A percentile compares a stretch with the other conserved stretches of the same genome.
Evolutionary conservation across 2,113 vertebrate species (phyloP).

Genomic region (Potamarius usumacintae): DNA sequence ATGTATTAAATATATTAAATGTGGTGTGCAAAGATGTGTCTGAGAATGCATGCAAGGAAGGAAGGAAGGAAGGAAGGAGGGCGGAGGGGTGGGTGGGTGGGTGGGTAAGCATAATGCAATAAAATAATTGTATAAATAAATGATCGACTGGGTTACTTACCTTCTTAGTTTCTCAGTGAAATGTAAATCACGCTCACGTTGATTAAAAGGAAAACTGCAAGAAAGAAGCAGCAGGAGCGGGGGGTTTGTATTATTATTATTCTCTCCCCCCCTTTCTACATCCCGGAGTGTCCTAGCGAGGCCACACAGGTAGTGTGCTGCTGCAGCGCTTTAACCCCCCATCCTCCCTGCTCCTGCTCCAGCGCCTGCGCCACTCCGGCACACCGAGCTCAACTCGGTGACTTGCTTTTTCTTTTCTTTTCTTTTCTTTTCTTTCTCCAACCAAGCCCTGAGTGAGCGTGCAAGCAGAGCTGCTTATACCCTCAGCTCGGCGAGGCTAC

Average conservation of each 20-base stretch:
- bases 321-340: slow-evolving; percentile 72
- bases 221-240: not conserved
- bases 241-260: not conserved
- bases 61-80: too few species aligned
- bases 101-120: not conserved
- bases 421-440: not conserved
- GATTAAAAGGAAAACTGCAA: slow-evolving; percentile 3
- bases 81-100: too few species aligned
- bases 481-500: not conserved
- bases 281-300: slow-evolving; percentile 72
- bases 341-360: slow-evolving; percentile 72
- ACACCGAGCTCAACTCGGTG: slow-evolving; percentile 9
- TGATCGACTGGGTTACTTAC: not conserved
- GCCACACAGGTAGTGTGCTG: slow-evolving; percentile 92
- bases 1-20: not conserved
- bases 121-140: not conserved
- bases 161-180: not conserved
- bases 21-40: not conserved
- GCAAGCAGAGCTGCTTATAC: not conserved
- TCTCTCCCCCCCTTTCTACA: slow-evolving; percentile 58
- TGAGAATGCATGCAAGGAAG: not conserved
- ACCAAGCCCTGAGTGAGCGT: not conserved
- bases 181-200: not conserved
- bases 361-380: slow-evolving; percentile 31
- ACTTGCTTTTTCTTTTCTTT: not conserved